Evolutionary conservation across 2,888 invertebrate genomes (phyloP).

Genomic region (Cyaniris semiargus): DNA sequence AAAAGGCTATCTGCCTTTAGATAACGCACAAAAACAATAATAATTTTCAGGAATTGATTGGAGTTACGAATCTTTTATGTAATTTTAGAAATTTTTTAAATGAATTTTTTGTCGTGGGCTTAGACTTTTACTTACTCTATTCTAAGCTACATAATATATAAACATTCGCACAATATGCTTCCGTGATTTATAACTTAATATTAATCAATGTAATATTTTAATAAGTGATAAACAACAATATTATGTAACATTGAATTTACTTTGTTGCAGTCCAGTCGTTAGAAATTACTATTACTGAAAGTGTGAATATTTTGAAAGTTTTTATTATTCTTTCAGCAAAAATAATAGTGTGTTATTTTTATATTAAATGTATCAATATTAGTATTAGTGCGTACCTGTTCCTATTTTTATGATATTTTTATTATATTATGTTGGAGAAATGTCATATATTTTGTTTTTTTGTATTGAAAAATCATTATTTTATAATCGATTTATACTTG

Average conservation of each 20-base stretch:
- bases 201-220: background rate
- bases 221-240: background rate
- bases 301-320: background rate
- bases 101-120: background rate
- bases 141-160: no score
- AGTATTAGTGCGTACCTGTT: background rate
- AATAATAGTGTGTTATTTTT: background rate
- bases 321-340: background rate
- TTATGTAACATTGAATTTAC: background rate
- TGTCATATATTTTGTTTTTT: background rate
- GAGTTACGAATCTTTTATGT: no score
- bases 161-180: background rate
- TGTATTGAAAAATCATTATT: background rate
- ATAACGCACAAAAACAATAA: background rate
- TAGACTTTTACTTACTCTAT: no score
- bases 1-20: no score
- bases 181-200: background rate
- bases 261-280: background rate
- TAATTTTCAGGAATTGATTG: background rate
- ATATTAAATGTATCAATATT: background rate
- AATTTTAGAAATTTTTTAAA: background rate
- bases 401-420: background rate
- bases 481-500: background rate
- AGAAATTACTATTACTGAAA: background rate
- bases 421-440: background rate